Evolutionary conservation across 2,113 vertebrate genomes (phyloP).

Genomic region (Xiphorhynchus elegans): DNA sequence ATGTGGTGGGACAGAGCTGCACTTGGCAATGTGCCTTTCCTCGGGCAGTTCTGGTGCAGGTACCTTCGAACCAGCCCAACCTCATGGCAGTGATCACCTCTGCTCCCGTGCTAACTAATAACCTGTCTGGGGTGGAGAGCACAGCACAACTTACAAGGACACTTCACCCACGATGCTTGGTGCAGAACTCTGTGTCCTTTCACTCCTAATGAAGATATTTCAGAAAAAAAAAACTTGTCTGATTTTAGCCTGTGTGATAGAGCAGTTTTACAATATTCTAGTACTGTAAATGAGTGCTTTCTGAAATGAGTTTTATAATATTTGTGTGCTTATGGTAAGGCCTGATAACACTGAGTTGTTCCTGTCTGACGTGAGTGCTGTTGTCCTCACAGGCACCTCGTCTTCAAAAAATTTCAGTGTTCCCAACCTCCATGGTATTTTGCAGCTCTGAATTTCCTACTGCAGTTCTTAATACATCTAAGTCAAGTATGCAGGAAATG

Average conservation of each 20-base stretch:
- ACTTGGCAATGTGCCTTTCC: background rate
- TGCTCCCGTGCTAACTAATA: accelerated
- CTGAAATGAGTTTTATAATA: background rate
- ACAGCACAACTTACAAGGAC: too few species aligned
- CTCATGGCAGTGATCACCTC: accelerated
- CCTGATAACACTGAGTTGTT: background rate
- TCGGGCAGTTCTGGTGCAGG: background rate
- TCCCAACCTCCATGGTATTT: background rate
- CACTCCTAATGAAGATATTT: background rate
- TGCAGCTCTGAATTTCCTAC: background rate
- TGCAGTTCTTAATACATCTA: background rate
- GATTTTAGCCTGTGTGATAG: background rate
- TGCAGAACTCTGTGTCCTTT: background rate
- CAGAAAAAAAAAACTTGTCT: background rate
- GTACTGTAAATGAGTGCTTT: background rate
- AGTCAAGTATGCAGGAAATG: background rate
- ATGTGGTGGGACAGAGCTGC: background rate
- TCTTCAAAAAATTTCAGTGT: background rate
- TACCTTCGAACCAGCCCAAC: background rate
- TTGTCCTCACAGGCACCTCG: background rate
- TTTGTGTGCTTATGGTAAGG: background rate
- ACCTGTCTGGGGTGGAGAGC: background rate
- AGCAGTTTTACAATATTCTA: background rate
- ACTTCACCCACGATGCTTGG: accelerated
- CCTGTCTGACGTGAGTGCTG: background rate